These are phyloP conservation scores for Otolemur crassicaudatus DNA, from an alignment of 2,797 vertebrate genomes.

Conservation along the genomic window DNA sequence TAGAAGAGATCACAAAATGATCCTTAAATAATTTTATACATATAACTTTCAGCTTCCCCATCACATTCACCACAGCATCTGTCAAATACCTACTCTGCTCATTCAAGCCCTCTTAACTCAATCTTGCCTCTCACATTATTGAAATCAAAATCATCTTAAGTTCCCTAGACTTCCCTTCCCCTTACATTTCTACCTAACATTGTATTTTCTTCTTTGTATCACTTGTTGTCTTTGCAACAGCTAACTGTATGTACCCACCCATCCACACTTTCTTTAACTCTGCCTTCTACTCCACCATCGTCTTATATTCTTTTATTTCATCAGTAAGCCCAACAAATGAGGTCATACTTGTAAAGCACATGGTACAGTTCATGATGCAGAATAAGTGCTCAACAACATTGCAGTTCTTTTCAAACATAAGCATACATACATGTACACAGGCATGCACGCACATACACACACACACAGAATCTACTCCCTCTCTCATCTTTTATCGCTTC, in stretches of 20 bases:
- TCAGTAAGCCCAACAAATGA: constrained; percentile 15
- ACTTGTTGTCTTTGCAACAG: not conserved
- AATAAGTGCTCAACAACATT: not conserved
- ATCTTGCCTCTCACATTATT: constrained; percentile 30
- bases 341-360: not conserved
- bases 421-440: not conserved
- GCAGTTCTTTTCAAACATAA: constrained; percentile 13
- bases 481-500: not conserved
- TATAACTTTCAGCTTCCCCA: not conserved
- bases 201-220: not conserved
- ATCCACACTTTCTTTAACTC: constrained; percentile 15
- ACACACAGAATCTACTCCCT: not conserved
- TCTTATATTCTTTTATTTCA: constrained; percentile 20
- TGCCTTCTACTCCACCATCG: not conserved
- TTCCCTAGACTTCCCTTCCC: not conserved
- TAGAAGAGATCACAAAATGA: constrained; percentile 36
- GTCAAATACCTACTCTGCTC: constrained; percentile 25
- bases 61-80: not conserved
- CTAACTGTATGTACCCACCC: not conserved
- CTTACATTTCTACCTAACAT: constrained; percentile 21
- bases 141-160: constrained; percentile 35
- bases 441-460: not conserved
- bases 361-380: not conserved
- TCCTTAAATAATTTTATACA: constrained; percentile 40
- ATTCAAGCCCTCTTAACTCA: not conserved